These are phyloP conservation scores for Anthonomus grandis DNA, from an alignment of 1,140 invertebrate genomes.

Conservation along the genomic window DNA sequence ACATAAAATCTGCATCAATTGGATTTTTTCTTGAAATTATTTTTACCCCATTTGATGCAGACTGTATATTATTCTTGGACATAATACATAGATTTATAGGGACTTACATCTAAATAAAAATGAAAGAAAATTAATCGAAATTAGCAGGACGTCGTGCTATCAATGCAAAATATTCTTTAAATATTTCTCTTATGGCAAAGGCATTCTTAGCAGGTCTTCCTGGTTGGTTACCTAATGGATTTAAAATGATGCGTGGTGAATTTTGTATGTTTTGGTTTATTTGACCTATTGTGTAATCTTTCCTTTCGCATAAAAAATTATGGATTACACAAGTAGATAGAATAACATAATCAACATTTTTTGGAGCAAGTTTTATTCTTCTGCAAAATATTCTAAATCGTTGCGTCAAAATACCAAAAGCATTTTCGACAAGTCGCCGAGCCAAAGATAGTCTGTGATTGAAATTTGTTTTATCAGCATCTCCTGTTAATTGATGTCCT, in stretches of 20 bases:
- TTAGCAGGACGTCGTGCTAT: background rate
- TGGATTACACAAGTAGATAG: constrained; percentile 25
- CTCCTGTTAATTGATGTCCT: background rate
- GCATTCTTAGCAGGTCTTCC: too few relatives aligned
- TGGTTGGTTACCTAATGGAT: background rate
- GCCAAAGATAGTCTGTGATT: background rate
- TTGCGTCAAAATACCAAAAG: background rate
- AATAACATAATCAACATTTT: constrained; percentile 4
- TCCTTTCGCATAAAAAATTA: constrained; percentile 20
- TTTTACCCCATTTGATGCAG: too few relatives aligned
- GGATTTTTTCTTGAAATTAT: too few relatives aligned
- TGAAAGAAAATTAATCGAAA: background rate
- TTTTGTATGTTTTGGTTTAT: constrained; percentile 2
- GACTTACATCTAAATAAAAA: background rate
- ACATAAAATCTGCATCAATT: too few relatives aligned
- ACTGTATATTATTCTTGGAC: too few relatives aligned
- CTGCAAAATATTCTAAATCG: background rate
- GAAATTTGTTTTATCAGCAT: background rate
- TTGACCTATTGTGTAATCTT: background rate
- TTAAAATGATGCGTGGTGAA: background rate
- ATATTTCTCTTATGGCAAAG: too few relatives aligned
- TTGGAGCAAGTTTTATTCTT: background rate
- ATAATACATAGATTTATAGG: too few relatives aligned
- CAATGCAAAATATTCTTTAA: too few relatives aligned
- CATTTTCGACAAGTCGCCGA: too few relatives aligned